These are phyloP conservation scores for Formica aserva DNA, from an alignment of 2,888 invertebrate genomes.

Conservation along the genomic window DNA sequence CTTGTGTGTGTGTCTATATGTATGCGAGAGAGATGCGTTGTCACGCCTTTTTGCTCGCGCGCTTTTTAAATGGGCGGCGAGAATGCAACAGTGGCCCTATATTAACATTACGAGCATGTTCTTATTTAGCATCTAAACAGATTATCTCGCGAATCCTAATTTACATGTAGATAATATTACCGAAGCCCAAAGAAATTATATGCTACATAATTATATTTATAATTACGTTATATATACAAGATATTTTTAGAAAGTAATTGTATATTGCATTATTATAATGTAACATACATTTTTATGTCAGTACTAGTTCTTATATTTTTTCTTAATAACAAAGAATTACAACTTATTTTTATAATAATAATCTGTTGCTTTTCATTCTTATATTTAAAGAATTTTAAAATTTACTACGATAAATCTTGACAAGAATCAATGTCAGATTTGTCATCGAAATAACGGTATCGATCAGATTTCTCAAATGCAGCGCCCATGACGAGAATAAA, in stretches of 20 bases:
- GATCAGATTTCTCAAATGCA: neutral
- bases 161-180: slow-evolving; percentile 17
- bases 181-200: neutral
- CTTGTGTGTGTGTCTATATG: neutral
- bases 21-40: neutral
- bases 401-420: neutral
- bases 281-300: slow-evolving; percentile 1
- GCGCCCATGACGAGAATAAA: slow-evolving; percentile 1
- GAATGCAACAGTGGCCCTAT: slow-evolving; percentile 33
- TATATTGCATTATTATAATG: neutral
- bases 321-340: neutral
- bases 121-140: slow-evolving; percentile 24
- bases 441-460: neutral
- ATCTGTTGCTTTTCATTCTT: neutral
- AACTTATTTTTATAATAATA: neutral
- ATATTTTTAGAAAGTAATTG: neutral
- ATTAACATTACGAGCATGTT: slow-evolving; percentile 30
- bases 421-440: neutral
- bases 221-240: neutral
- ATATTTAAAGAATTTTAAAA: neutral
- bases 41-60: slow-evolving; percentile 22
- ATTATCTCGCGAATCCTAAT: slow-evolving; percentile 10
- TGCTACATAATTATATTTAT: neutral
- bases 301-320: neutral
- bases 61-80: slow-evolving; percentile 26